Evolutionary conservation across 92 coral and sea anemone genomes (phyloP).

Genomic region (Actinernus sp.): DNA sequence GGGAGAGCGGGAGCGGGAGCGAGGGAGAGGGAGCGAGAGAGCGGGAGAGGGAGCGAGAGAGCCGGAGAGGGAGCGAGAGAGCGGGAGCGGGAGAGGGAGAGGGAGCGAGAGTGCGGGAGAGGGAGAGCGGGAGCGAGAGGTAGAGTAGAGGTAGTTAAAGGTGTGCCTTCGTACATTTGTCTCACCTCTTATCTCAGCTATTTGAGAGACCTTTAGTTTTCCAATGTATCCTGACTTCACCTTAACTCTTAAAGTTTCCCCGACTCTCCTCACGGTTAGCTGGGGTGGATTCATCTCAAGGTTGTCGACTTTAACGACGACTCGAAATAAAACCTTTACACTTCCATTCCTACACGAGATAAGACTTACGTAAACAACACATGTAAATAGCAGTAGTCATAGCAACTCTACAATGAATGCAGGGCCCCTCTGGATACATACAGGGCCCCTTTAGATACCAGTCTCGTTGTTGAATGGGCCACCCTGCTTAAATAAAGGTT

Average conservation of each 20-base stretch:
- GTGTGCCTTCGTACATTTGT: no score
- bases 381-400: no score
- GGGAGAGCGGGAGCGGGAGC: no score
- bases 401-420: no score
- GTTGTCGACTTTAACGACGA: conserved; percentile 71
- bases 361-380: neutral
- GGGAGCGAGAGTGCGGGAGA: no score
- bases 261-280: conserved; percentile 60
- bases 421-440: no score
- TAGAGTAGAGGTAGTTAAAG: neutral
- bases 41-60: neutral
- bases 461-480: no score
- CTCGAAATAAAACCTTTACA: conserved; percentile 79
- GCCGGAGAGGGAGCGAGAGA: neutral
- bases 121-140: neutral
- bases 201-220: conserved; percentile 53
- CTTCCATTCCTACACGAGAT: conserved; percentile 76
- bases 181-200: conserved; percentile 58
- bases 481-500: no score
- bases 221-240: conserved; percentile 73
- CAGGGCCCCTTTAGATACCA: no score
- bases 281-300: conserved; percentile 35
- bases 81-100: neutral
- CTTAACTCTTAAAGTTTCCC: conserved; percentile 49
- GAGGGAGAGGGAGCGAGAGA: no score